Evolutionary conservation across 2,113 vertebrate species (phyloP).

Genomic region (Poicephalus meyeri): DNA sequence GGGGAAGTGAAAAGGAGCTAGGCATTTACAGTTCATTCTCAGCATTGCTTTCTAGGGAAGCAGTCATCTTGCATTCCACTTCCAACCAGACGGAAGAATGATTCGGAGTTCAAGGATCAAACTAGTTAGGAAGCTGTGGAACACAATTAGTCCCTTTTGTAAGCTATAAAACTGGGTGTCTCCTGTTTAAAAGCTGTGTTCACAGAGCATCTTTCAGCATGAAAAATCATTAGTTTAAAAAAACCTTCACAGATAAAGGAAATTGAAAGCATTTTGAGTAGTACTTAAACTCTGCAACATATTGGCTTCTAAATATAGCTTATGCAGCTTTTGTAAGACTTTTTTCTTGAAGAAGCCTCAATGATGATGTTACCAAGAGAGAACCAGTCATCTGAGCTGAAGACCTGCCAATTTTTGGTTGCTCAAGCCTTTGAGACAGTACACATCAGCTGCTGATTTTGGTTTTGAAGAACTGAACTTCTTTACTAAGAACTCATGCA

Average conservation of each 20-base stretch:
- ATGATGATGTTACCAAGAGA: not conserved
- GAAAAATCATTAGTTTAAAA: not conserved
- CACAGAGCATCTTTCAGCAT: slow-evolving; percentile 25
- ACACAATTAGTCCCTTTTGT: slow-evolving; percentile 44
- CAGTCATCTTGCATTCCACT: slow-evolving; percentile 56
- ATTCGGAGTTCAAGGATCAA: slow-evolving; percentile 66
- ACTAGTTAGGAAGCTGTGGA: slow-evolving; percentile 59
- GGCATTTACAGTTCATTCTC: slow-evolving; percentile 22
- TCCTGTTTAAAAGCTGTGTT: not conserved
- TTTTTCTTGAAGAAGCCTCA: not conserved
- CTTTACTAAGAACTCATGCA: not conserved
- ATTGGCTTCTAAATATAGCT: not conserved
- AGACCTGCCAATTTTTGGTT: not conserved
- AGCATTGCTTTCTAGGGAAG: slow-evolving; percentile 61
- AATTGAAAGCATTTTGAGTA: slow-evolving; percentile 34
- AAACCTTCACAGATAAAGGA: slow-evolving; percentile 7
- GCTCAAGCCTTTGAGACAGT: not conserved
- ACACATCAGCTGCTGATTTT: not conserved
- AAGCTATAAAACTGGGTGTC: slow-evolving; percentile 41
- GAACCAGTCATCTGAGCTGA: not conserved
- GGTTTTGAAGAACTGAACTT: not conserved
- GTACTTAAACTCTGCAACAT: not conserved
- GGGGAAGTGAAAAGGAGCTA: not conserved
- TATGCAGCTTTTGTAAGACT: not conserved
- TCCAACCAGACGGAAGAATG: slow-evolving; percentile 62